These are phyloP conservation scores for Eurytoma adleriae DNA, from an alignment of 2,888 invertebrate genomes.

Conservation along the genomic window DNA sequence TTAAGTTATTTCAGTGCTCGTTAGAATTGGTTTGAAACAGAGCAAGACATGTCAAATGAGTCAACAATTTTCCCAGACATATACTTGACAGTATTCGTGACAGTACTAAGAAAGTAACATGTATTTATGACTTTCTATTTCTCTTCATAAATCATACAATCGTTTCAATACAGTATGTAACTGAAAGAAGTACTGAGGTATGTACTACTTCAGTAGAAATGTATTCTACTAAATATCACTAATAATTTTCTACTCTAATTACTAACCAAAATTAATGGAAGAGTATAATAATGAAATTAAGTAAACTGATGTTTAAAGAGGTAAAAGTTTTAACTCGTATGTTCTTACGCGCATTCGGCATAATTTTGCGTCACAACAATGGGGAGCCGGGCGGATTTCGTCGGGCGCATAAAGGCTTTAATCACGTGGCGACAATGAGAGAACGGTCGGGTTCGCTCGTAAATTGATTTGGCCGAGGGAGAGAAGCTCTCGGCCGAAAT, in stretches of 20 bases:
- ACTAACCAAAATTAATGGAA: too few species aligned
- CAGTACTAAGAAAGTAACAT: too few species aligned
- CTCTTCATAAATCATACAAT: neutral
- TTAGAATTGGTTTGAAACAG: slow-evolving; percentile 27
- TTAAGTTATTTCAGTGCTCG: slow-evolving; percentile 46
- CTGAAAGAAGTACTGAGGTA: too few species aligned
- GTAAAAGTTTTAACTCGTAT: slow-evolving; percentile 8
- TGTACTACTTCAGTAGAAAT: too few species aligned
- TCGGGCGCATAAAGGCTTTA: slow-evolving; percentile 71
- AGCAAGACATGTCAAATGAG: slow-evolving; percentile 36
- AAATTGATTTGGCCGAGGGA: slow-evolving; percentile 74
- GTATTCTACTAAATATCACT: too few species aligned
- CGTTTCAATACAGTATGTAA: neutral
- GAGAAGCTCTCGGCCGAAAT: slow-evolving; percentile 64
- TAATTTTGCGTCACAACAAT: slow-evolving; percentile 74
- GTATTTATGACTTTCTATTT: too few species aligned
- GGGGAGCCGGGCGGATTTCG: slow-evolving; percentile 60
- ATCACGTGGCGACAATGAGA: slow-evolving; percentile 73
- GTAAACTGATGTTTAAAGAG: neutral
- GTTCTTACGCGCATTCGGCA: slow-evolving; percentile 58
- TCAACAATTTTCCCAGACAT: slow-evolving; percentile 57
- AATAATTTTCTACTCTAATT: too few species aligned
- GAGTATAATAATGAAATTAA: neutral
- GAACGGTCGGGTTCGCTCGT: slow-evolving; percentile 68
- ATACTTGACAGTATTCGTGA: too few species aligned